Evolutionary conservation across 1,140 invertebrate genomes (phyloP).

Genomic region (Nymphalis io): DNA sequence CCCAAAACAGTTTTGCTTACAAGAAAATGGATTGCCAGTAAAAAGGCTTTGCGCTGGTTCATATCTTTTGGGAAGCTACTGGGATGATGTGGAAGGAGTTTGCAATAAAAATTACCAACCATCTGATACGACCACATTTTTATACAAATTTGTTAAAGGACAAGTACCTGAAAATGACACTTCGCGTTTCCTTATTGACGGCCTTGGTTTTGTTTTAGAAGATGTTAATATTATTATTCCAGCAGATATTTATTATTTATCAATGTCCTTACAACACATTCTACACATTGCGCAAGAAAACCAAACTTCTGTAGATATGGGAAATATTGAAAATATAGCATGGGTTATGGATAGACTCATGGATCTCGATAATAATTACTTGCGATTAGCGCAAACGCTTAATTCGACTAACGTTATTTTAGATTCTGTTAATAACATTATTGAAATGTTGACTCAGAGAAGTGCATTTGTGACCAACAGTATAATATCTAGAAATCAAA

Average conservation of each 20-base stretch:
- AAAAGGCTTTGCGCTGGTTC: constrained; percentile 73
- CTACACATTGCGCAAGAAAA: constrained; percentile 58
- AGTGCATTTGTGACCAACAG: constrained; percentile 36
- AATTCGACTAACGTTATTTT: constrained; percentile 81
- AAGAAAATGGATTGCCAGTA: constrained; percentile 76
- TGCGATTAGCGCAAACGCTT: constrained; percentile 73
- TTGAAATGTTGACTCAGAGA: constrained; percentile 60
- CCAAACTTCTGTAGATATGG: constrained; percentile 59
- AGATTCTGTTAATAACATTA: constrained; percentile 75
- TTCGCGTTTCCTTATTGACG: constrained; percentile 64
- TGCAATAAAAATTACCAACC: constrained; percentile 71
- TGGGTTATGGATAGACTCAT: constrained; percentile 77
- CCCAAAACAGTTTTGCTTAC: constrained; percentile 77
- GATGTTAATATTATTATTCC: constrained; percentile 71
- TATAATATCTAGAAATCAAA: constrained; percentile 18
- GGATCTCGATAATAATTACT: constrained; percentile 66
- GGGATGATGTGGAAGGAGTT: constrained; percentile 66
- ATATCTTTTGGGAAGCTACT: constrained; percentile 70
- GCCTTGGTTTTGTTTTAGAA: constrained; percentile 57
- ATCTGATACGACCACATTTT: constrained; percentile 65
- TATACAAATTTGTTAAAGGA: constrained; percentile 71
- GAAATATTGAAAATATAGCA: constrained; percentile 74
- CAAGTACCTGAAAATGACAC: constrained; percentile 53
- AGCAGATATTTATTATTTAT: constrained; percentile 79
- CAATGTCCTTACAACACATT: constrained; percentile 75